A percentile compares a stretch with the other conserved stretches of the same genome.
Evolutionary conservation across 2,888 invertebrate species (phyloP).

Genomic region (Eremobia ochroleuca): DNA sequence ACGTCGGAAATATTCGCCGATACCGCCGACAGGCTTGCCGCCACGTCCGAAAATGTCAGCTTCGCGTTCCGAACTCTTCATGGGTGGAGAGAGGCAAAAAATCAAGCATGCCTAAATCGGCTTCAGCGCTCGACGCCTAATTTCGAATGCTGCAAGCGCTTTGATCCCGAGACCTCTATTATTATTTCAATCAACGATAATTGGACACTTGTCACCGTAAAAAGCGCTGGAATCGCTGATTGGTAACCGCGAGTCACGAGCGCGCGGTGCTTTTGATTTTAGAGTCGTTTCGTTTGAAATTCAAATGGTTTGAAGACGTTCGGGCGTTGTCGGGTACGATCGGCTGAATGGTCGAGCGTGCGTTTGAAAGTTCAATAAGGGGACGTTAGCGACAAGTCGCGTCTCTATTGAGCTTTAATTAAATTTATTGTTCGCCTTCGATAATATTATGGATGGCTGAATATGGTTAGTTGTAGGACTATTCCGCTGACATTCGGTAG

Average conservation of each 20-base stretch:
- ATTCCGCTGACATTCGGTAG: neutral
- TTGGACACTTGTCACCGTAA: constrained; percentile 87
- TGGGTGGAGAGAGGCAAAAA: constrained; percentile 87
- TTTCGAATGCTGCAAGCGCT: constrained; percentile 82
- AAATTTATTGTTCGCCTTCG: constrained; percentile 74
- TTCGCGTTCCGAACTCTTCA: constrained; percentile 79
- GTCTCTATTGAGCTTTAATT: constrained; percentile 75
- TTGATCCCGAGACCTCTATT: constrained; percentile 79
- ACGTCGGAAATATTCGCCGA: constrained; percentile 79
- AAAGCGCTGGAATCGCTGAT: constrained; percentile 78
- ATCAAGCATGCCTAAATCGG: constrained; percentile 61
- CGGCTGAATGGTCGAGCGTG: constrained; percentile 67
- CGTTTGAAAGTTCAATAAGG: constrained; percentile 78
- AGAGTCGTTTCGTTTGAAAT: constrained; percentile 76
- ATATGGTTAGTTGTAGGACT: constrained; percentile 20
- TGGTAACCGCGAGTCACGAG: constrained; percentile 77
- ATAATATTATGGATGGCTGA: constrained; percentile 43
- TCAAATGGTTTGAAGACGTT: constrained; percentile 76
- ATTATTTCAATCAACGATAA: constrained; percentile 89
- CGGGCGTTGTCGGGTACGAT: constrained; percentile 64
- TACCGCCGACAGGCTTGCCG: constrained; percentile 79
- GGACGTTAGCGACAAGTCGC: constrained; percentile 68
- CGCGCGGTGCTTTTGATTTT: constrained; percentile 80
- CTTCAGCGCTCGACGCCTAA: constrained; percentile 73
- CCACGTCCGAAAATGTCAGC: constrained; percentile 81